These are phyloP conservation scores for Parazoanthus atlanticus DNA, from an alignment of 92 coral and sea anemone species.

Conservation along the genomic window DNA sequence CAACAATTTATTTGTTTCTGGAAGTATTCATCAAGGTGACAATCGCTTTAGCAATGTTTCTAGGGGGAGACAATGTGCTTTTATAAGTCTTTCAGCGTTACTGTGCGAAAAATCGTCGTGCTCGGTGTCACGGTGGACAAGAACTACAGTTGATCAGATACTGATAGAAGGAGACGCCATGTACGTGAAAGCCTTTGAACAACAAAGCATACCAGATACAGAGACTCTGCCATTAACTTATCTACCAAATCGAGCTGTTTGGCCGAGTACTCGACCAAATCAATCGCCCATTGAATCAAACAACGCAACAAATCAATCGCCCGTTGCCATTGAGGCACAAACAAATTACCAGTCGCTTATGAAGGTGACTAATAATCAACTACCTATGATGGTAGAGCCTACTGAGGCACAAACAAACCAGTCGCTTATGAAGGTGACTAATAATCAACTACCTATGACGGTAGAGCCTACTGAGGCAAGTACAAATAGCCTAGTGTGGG, in stretches of 20 bases:
- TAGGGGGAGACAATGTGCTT: slow-evolving; percentile 47
- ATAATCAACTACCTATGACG: slow-evolving; percentile 21
- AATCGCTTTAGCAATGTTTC: too few relatives aligned
- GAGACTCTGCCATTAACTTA: slow-evolving; percentile 27
- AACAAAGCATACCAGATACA: slow-evolving; percentile 30
- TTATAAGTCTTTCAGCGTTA: slow-evolving; percentile 30
- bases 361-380: slow-evolving; percentile 31
- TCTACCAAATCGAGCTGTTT: slow-evolving; percentile 31
- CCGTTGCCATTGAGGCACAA: not conserved
- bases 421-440: slow-evolving; percentile 24
- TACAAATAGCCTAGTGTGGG: slow-evolving; percentile 34
- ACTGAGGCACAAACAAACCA: slow-evolving; percentile 31
- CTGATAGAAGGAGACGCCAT: slow-evolving; percentile 54
- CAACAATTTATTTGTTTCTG: slow-evolving; percentile 48
- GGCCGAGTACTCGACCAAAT: slow-evolving; percentile 26
- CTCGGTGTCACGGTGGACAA: slow-evolving; percentile 49
- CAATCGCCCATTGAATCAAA: slow-evolving; percentile 21
- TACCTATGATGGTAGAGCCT: slow-evolving; percentile 21
- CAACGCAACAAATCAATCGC: slow-evolving; percentile 24
- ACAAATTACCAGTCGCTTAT: not conserved
- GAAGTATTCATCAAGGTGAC: slow-evolving; percentile 18
- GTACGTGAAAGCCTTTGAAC: slow-evolving; percentile 25
- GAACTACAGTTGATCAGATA: slow-evolving; percentile 50
- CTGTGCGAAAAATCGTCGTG: slow-evolving; percentile 45
- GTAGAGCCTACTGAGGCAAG: slow-evolving; percentile 18